Conservation (phyloP, 2,113 vertebrate genomes). For the Xyliphius kryptos region DNA sequence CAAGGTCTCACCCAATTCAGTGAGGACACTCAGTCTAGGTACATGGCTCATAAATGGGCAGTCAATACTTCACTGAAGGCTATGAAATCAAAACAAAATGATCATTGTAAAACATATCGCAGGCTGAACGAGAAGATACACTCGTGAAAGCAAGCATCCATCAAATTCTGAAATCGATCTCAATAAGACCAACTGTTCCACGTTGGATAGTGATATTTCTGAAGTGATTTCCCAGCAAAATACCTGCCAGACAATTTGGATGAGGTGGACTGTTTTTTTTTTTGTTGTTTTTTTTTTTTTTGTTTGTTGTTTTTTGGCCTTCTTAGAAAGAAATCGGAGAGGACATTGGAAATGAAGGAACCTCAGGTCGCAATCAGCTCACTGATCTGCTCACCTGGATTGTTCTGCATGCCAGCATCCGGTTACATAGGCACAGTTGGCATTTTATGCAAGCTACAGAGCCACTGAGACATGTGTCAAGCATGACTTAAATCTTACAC, state of each 20-base stretch:
- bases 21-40: conserved; percentile 59
- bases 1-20: conserved; percentile 56
- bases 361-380: conserved; percentile 43
- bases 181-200: conserved; percentile 17
- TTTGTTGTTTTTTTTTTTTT: too few relatives aligned
- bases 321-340: conserved; percentile 11
- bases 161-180: conserved; percentile 13
- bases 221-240: conserved; percentile 8
- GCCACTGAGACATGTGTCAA: conserved; percentile 58
- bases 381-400: conserved; percentile 48
- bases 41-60: conserved; percentile 67
- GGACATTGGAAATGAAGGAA: conserved; percentile 2
- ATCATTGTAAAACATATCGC: conserved; percentile 51
- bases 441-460: conserved; percentile 67
- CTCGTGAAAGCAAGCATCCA: conserved; percentile 41
- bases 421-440: conserved; percentile 72
- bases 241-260: conserved; percentile 10
- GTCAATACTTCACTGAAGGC: conserved; percentile 68
- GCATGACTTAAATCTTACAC: conserved; percentile 45
- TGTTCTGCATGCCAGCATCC: conserved; percentile 58
- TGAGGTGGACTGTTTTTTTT: conserved; percentile 14
- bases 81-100: conserved; percentile 61
- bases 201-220: conserved; percentile 10
- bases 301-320: conserved; percentile 4
- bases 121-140: conserved; percentile 44